Conservation (phyloP, 2,113 vertebrate species). For the Miniopterus natalensis region DNA sequence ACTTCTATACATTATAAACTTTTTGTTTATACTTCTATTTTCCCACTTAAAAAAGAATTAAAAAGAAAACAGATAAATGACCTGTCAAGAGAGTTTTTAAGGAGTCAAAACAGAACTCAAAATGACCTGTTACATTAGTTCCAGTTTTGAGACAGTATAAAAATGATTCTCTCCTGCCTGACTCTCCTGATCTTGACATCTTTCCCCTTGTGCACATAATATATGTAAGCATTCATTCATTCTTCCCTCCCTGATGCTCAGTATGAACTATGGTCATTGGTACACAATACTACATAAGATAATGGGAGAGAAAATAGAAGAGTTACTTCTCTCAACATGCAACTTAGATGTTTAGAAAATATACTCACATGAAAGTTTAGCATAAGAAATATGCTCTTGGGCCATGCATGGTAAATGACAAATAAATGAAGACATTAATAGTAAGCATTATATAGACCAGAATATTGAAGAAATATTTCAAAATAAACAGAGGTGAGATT, state of each 20-base stretch:
- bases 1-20: not conserved
- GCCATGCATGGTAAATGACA: not conserved
- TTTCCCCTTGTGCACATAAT: no score
- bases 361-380: not conserved
- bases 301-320: not conserved
- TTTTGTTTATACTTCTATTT: conserved; percentile 15
- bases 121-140: not conserved
- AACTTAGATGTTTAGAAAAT: not conserved
- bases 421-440: not conserved
- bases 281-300: not conserved
- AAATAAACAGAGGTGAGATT: conserved; percentile 10
- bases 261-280: not conserved
- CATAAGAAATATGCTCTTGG: not conserved
- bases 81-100: not conserved
- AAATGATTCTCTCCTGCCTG: not conserved
- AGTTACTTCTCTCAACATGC: not conserved
- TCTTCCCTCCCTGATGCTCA: not conserved
- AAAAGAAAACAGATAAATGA: not conserved
- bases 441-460: not conserved
- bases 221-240: not conserved
- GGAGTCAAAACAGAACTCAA: not conserved
- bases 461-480: not conserved
- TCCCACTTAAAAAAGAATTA: not conserved
- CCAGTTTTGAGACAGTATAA: not conserved
- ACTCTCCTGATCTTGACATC: not conserved